These are phyloP conservation scores for Lepidocyrtoides sp. DNA, from an alignment of 2,888 invertebrate genomes.

Conservation along the genomic window DNA sequence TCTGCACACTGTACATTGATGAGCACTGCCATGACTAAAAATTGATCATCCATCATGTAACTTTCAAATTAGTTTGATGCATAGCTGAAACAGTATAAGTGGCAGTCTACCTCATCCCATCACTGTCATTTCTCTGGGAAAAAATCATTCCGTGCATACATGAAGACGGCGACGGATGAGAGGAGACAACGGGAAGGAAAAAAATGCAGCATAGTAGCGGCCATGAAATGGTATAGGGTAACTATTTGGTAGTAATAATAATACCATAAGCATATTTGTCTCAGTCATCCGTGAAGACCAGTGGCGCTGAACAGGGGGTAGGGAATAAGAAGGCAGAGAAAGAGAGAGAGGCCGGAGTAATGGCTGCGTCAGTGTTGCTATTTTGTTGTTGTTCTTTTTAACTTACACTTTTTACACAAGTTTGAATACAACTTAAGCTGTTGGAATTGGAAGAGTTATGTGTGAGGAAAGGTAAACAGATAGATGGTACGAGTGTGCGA, in stretches of 20 bases:
- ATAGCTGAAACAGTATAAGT: neutral
- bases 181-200: neutral
- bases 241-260: neutral
- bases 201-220: neutral
- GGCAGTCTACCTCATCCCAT: neutral
- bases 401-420: constrained; percentile 11
- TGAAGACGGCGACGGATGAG: neutral
- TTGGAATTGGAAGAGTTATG: neutral
- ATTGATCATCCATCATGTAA: constrained; percentile 56
- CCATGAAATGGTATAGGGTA: constrained; percentile 8
- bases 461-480: constrained; percentile 3
- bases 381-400: constrained; percentile 20
- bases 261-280: constrained; percentile 7
- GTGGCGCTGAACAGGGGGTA: no score
- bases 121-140: constrained; percentile 14
- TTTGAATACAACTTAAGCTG: constrained; percentile 1
- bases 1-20: no score
- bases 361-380: neutral
- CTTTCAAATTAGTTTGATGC: constrained; percentile 46
- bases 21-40: neutral
- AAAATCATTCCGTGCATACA: constrained; percentile 1
- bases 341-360: neutral
- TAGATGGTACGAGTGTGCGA: neutral
- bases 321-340: neutral
- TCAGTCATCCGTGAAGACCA: neutral